Conservation (phyloP, 2,113 vertebrate genomes). For the Rhinogobius similis region DNA sequence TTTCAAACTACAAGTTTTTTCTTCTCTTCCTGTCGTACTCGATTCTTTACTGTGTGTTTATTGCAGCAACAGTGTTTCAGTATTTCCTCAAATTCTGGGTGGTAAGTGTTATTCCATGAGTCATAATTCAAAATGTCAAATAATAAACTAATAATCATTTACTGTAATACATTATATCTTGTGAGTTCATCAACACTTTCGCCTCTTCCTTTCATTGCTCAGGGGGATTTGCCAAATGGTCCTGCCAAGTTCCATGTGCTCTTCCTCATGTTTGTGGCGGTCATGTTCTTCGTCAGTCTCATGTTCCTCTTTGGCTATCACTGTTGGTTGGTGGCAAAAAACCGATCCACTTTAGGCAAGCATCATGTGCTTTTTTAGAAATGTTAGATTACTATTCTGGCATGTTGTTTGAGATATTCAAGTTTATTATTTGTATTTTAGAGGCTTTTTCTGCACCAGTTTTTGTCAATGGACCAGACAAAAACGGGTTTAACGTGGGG, state of each 20-base stretch:
- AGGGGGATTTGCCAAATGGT: conserved; percentile 87
- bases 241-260: conserved; percentile 95
- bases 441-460: conserved; percentile 95
- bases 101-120: conserved; percentile 79
- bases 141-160: neutral
- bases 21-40: conserved; percentile 96
- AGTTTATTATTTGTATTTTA: conserved; percentile 52
- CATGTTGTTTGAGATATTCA: neutral
- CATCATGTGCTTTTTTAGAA: conserved; percentile 26
- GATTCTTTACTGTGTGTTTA: conserved; percentile 92
- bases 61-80: conserved; percentile 90
- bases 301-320: conserved; percentile 97
- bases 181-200: conserved; percentile 5
- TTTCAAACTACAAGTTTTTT: conserved; percentile 99
- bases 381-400: conserved; percentile 1
- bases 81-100: conserved; percentile 98
- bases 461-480: conserved; percentile 89
- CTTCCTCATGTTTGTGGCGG: conserved; percentile 94
- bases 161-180: neutral
- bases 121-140: neutral
- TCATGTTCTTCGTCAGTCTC: conserved; percentile 98
- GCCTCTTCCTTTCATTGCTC: conserved; percentile 46
- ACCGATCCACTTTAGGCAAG: conserved; percentile 96
- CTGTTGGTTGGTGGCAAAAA: conserved; percentile 94
- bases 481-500: conserved; percentile 92